Evolutionary conservation across 2,888 invertebrate genomes (phyloP).

Genomic region (Agrotis exclamationis): DNA sequence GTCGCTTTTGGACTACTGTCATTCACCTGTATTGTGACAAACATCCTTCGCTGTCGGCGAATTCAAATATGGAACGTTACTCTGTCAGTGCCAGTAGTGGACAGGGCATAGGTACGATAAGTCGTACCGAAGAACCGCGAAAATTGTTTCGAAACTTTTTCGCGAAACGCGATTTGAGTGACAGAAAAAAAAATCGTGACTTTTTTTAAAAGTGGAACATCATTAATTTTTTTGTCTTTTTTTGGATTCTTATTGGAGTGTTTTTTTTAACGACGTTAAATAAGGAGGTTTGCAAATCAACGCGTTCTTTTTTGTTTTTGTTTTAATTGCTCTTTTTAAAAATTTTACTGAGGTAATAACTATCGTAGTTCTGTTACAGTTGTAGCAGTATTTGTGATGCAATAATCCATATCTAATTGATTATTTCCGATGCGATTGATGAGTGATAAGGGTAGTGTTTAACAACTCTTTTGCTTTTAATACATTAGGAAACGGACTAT

Average conservation of each 20-base stretch:
- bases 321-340: conserved; percentile 13
- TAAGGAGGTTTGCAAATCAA: background rate
- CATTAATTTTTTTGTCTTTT: background rate
- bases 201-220: conserved; percentile 23
- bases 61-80: conserved; percentile 60
- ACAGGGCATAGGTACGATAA: conserved; percentile 63
- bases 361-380: background rate
- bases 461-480: background rate
- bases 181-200: background rate
- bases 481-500: background rate
- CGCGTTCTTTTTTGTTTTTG: background rate
- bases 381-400: conserved; percentile 6
- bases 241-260: conserved; percentile 3
- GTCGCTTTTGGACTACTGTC: conserved; percentile 48
- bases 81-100: conserved; percentile 62
- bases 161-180: conserved; percentile 27
- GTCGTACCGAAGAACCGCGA: conserved; percentile 51
- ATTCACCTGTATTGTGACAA: conserved; percentile 41
- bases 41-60: conserved; percentile 43
- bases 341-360: background rate
- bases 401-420: conserved; percentile 34
- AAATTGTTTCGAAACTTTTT: conserved; percentile 20
- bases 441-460: background rate
- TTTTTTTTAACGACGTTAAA: background rate
- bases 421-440: conserved; percentile 12